Percentiles rank a stretch among this genome's conserved stretches.
These are phyloP conservation scores for Labeo rohita DNA, from an alignment of 2,113 vertebrate species.

Conservation along the genomic window DNA sequence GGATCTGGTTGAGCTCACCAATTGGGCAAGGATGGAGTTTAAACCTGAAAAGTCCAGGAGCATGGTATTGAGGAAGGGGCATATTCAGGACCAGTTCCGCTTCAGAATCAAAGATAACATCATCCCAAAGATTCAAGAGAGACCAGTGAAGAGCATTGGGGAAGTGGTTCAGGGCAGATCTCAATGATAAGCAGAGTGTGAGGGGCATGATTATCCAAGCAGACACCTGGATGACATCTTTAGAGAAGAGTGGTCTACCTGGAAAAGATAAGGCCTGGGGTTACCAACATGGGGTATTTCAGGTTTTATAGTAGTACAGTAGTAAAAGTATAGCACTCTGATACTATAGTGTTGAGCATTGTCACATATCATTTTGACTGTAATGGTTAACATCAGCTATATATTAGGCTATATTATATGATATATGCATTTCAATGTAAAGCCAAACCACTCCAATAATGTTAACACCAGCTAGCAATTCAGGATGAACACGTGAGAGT, in stretches of 20 bases:
- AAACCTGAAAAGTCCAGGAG: constrained; percentile 28
- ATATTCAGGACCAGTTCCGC: constrained; percentile 18
- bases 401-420: too few relatives aligned
- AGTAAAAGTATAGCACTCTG: too few relatives aligned
- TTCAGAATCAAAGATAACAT: constrained; percentile 31
- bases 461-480: too few relatives aligned
- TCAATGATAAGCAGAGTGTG: background rate
- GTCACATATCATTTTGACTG: too few relatives aligned
- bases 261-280: too few relatives aligned
- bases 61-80: constrained; percentile 20
- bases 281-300: background rate
- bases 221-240: background rate
- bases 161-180: constrained; percentile 2
- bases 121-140: constrained; percentile 21
- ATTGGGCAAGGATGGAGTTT: background rate
- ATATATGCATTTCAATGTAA: too few relatives aligned
- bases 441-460: too few relatives aligned
- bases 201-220: background rate
- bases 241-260: too few relatives aligned
- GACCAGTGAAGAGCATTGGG: constrained; percentile 34
- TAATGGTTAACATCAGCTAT: too few relatives aligned
- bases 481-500: too few relatives aligned
- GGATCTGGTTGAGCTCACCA: constrained; percentile 6
- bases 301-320: too few relatives aligned
- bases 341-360: too few relatives aligned